phyloP scores from a whole-genome alignment of 2,888 invertebrate species.

The Morpho achilles region DNA sequence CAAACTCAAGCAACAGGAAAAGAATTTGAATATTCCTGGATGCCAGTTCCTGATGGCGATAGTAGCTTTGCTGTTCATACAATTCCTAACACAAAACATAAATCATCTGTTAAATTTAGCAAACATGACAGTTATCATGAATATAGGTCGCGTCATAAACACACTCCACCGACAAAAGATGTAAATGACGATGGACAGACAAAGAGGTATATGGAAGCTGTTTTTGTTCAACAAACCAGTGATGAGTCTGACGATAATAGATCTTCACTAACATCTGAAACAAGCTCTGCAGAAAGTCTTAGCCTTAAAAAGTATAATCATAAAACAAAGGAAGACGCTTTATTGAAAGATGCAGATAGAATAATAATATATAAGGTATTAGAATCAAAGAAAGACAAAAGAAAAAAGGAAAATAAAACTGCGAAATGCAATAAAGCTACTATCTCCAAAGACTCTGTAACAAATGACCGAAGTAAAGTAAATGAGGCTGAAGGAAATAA shows the following conservation, averaged over 20 bases:
- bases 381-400: conserved; percentile 46
- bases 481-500: neutral
- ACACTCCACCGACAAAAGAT: conserved; percentile 70
- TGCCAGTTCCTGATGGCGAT: conserved; percentile 70
- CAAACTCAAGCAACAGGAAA: conserved; percentile 32
- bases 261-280: conserved; percentile 44
- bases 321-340: conserved; percentile 28
- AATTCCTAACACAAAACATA: conserved; percentile 48
- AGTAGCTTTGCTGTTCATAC: conserved; percentile 58
- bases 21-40: conserved; percentile 67
- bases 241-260: conserved; percentile 37
- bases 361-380: conserved; percentile 68
- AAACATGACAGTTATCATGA: conserved; percentile 66
- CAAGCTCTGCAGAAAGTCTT: conserved; percentile 48
- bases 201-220: conserved; percentile 41
- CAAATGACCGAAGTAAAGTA: neutral
- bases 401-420: conserved; percentile 12
- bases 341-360: conserved; percentile 55
- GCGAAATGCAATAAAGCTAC: neutral
- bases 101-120: conserved; percentile 57
- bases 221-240: conserved; percentile 39
- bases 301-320: conserved; percentile 27
- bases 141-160: conserved; percentile 66
- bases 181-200: conserved; percentile 28
- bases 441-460: neutral